phyloP scores from a whole-genome alignment of 2,888 invertebrate genomes.

The Campopleginae sp. region DNA sequence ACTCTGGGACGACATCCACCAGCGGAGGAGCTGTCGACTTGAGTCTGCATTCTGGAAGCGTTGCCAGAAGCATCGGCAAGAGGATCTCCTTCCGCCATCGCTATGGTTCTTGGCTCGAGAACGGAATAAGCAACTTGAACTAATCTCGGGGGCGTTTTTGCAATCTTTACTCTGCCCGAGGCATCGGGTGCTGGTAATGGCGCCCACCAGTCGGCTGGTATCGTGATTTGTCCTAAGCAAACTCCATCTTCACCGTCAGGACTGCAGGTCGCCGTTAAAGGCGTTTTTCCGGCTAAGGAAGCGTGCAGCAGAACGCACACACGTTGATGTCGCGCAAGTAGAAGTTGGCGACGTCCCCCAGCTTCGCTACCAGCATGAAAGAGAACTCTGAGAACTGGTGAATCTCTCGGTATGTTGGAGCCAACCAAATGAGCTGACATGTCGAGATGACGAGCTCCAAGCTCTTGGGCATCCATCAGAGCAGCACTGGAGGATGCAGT shows the following conservation, averaged over 20 bases:
- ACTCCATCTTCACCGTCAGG: conserved; percentile 97
- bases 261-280: conserved; percentile 95
- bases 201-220: conserved; percentile 97
- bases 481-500: conserved; percentile 84
- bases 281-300: conserved; percentile 85
- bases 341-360: conserved; percentile 89
- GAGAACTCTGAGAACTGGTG: conserved; percentile 95
- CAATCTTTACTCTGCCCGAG: conserved; percentile 82
- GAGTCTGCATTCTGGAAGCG: conserved; percentile 49
- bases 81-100: conserved; percentile 84
- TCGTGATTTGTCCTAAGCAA: conserved; percentile 93
- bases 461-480: conserved; percentile 86
- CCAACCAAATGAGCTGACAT: conserved; percentile 98
- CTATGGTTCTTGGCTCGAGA: conserved; percentile 90
- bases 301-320: conserved; percentile 94
- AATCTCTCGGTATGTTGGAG: conserved; percentile 93
- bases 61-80: conserved; percentile 54
- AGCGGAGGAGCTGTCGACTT: conserved; percentile 81
- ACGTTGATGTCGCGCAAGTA: conserved; percentile 88
- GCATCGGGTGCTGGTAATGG: conserved; percentile 88
- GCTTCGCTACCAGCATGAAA: conserved; percentile 96
- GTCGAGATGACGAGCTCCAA: conserved; percentile 92
- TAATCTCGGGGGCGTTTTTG: conserved; percentile 89
- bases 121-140: conserved; percentile 95
- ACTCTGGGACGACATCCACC: conserved; percentile 91